phyloP scores from a whole-genome alignment of 2,113 vertebrate genomes.

The Nesogale talazaci region DNA sequence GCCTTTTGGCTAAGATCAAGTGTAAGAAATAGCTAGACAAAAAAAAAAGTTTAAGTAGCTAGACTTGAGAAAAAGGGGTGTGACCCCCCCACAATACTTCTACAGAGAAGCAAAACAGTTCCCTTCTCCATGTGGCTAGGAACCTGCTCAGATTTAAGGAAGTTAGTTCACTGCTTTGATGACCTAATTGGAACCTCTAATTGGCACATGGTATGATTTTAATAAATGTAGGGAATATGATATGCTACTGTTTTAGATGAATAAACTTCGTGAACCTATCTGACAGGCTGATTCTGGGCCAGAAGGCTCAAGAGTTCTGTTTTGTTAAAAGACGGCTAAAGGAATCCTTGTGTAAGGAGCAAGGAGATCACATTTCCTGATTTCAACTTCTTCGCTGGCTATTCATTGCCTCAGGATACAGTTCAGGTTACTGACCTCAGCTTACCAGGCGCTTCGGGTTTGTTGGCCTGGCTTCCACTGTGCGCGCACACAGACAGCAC shows the following conservation, averaged over 20 bases:
- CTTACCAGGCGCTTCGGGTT: not conserved
- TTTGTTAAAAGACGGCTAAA: not conserved
- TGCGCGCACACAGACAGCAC: not conserved
- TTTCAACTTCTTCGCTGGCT: not conserved
- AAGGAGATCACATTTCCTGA: not conserved
- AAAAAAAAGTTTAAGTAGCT: too few relatives aligned
- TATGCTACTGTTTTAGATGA: constrained; percentile 1
- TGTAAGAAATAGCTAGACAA: not conserved
- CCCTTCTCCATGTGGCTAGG: not conserved
- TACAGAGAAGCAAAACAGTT: not conserved
- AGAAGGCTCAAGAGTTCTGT: not conserved
- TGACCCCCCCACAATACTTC: not conserved
- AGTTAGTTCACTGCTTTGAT: not conserved
- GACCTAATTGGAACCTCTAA: not conserved
- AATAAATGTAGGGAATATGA: constrained; percentile 45
- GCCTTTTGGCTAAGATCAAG: too few relatives aligned
- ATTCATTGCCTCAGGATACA: not conserved
- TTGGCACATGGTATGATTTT: not conserved
- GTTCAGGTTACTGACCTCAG: not conserved
- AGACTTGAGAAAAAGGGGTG: not conserved
- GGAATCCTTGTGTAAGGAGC: not conserved
- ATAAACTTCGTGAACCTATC: constrained; percentile 43
- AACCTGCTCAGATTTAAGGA: not conserved
- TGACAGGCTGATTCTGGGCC: constrained; percentile 17
- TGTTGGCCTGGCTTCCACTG: not conserved